Conservation (phyloP, 2,797 vertebrate species). For the Danio kyathit region DNA sequence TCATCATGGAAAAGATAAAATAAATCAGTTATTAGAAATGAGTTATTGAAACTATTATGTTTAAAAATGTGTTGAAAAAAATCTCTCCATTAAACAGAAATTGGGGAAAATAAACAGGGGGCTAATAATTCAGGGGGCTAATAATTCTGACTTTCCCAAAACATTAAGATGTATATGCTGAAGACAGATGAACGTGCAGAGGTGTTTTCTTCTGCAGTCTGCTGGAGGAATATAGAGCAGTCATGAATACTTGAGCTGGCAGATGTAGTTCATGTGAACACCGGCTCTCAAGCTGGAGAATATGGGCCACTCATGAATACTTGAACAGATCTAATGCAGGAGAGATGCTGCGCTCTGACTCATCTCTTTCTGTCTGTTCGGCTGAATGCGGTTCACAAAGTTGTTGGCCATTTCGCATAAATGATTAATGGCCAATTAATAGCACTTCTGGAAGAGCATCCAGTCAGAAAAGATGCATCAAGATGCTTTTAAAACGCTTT, state of each 20-base stretch:
- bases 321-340: constrained; percentile 36
- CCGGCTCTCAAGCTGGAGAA: constrained; percentile 28
- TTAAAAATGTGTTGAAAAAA: no score
- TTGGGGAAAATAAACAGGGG: background rate
- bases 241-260: constrained; percentile 44
- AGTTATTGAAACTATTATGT: no score
- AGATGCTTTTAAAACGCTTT: constrained; percentile 23
- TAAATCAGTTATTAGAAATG: no score
- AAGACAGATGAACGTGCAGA: background rate
- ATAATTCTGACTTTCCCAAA: background rate
- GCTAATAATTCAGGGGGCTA: no score
- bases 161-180: background rate
- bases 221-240: constrained; percentile 37
- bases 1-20: no score
- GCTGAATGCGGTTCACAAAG: background rate
- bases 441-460: constrained; percentile 28
- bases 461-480: constrained; percentile 9
- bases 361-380: constrained; percentile 13
- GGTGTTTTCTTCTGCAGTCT: background rate
- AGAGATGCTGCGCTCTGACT: background rate
- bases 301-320: constrained; percentile 31
- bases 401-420: constrained; percentile 23
- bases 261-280: constrained; percentile 44
- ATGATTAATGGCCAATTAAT: constrained; percentile 44
- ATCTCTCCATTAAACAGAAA: no score